A percentile compares a stretch with the other conserved stretches of the same genome.
phyloP scores from a whole-genome alignment of 2,113 vertebrate genomes.

The Nematolebias whitei region DNA sequence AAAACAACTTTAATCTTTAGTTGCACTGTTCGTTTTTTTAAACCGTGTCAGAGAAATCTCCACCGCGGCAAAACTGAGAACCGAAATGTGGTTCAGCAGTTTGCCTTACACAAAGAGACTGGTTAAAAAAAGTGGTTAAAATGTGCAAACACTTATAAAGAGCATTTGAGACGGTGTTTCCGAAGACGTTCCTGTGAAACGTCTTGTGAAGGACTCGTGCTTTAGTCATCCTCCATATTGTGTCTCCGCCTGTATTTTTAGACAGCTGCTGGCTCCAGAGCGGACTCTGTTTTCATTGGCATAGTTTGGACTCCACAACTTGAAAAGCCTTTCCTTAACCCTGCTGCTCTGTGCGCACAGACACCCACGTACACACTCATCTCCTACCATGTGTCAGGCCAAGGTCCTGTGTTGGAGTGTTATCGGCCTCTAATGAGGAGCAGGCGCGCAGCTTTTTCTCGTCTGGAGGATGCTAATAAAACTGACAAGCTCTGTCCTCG shows the following conservation, averaged over 20 bases:
- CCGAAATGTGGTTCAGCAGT: no score
- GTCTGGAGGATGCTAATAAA: constrained; percentile 74
- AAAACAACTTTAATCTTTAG: no score
- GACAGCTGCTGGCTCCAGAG: constrained; percentile 73
- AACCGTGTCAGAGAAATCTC: no score
- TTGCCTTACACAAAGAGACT: not conserved
- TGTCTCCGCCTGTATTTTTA: constrained; percentile 76
- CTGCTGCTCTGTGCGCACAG: constrained; percentile 36
- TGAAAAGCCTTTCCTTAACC: constrained; percentile 77
- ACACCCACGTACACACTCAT: constrained; percentile 31
- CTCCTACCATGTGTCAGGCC: constrained; percentile 70
- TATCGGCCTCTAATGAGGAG: constrained; percentile 77
- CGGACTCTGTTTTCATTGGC: constrained; percentile 77
- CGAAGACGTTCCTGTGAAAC: constrained; percentile 45
- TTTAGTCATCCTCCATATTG: constrained; percentile 73
- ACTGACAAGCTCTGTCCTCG: constrained; percentile 58
- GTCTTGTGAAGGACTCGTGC: constrained; percentile 54
- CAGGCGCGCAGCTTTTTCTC: constrained; percentile 72
- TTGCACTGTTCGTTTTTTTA: no score
- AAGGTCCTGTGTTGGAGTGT: constrained; percentile 62
- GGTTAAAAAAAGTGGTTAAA: not conserved
- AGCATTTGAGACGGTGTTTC: constrained; percentile 16
- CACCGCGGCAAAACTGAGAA: no score
- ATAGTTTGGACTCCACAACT: constrained; percentile 73
- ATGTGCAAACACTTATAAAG: constrained; percentile 7